These are phyloP conservation scores for Pelobates fuscus DNA, from an alignment of 2,113 vertebrate genomes.

Conservation along the genomic window DNA sequence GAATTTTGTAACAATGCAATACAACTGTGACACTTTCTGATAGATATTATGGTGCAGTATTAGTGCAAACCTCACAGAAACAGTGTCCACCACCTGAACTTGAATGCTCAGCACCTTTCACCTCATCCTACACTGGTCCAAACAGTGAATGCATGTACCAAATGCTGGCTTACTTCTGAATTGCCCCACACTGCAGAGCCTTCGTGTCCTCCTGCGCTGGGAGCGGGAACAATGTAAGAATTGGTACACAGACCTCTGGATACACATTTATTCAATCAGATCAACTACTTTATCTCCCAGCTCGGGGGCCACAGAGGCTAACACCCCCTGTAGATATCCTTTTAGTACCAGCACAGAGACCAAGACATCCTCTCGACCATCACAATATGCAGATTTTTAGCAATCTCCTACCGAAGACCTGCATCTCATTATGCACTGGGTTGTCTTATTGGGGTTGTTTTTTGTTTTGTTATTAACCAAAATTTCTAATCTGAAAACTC, in stretches of 20 bases:
- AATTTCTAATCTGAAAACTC: neutral
- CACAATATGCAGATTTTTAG: too few relatives aligned
- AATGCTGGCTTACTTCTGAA: neutral
- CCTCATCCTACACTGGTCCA: slow-evolving; percentile 51
- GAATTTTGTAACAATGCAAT: slow-evolving; percentile 17
- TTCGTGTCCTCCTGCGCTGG: neutral
- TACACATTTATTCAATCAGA: too few relatives aligned
- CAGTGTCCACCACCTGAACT: slow-evolving; percentile 47
- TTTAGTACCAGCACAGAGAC: too few relatives aligned
- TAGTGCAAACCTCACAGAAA: neutral
- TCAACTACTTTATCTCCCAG: too few relatives aligned
- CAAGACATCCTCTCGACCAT: too few relatives aligned
- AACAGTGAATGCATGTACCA: slow-evolving; percentile 3
- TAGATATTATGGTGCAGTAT: neutral
- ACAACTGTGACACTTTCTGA: neutral
- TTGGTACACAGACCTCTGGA: too few relatives aligned
- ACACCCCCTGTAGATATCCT: too few relatives aligned
- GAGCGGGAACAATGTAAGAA: too few relatives aligned
- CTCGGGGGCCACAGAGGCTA: too few relatives aligned
- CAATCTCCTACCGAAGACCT: too few relatives aligned
- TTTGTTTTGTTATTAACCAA: neutral
- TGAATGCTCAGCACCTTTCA: neutral
- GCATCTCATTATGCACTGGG: too few relatives aligned
- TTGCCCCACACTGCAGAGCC: neutral
- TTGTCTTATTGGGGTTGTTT: too few relatives aligned